Percentiles rank a stretch among this genome's conserved stretches.
These are phyloP conservation scores for Nyctibius bracteatus DNA, from an alignment of 2,113 vertebrate species.

Conservation along the genomic window DNA sequence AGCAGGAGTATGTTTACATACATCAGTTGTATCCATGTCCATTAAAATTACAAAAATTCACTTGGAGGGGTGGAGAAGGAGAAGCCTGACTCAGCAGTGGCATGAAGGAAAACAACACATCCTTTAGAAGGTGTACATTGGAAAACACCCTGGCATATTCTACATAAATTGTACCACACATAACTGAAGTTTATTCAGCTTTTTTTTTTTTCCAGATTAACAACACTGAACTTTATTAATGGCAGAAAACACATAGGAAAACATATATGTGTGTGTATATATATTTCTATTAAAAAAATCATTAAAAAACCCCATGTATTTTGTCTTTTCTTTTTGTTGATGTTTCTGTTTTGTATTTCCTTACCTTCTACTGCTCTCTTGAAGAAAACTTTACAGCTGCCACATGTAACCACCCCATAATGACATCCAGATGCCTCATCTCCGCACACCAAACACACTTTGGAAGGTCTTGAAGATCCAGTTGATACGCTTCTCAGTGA, in stretches of 20 bases:
- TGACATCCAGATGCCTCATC: slow-evolving; percentile 98
- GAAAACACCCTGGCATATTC: background rate
- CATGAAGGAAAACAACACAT: background rate
- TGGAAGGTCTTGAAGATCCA: slow-evolving; percentile 90
- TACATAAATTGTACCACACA: background rate
- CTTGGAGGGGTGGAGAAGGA: background rate
- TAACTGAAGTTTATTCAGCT: background rate
- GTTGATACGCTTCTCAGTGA: slow-evolving; percentile 89
- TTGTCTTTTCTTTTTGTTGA: background rate
- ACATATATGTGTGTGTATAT: fast-evolving
- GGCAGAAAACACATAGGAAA: background rate
- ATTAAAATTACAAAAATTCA: background rate
- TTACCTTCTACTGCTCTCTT: slow-evolving; percentile 99
- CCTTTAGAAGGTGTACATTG: background rate
- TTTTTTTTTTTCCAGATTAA: background rate
- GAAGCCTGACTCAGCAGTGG: background rate
- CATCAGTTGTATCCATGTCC: background rate
- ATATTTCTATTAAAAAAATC: background rate
- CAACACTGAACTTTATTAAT: background rate
- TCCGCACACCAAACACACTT: slow-evolving; percentile 97
- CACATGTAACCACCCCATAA: slow-evolving; percentile 97
- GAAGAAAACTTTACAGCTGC: slow-evolving; percentile 99
- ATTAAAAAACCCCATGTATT: fast-evolving
- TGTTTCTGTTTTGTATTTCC: background rate
- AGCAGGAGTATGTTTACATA: background rate